These are phyloP conservation scores for Drosophila kurseongensis DNA, from an alignment of 1,140 invertebrate species.

Conservation along the genomic window DNA sequence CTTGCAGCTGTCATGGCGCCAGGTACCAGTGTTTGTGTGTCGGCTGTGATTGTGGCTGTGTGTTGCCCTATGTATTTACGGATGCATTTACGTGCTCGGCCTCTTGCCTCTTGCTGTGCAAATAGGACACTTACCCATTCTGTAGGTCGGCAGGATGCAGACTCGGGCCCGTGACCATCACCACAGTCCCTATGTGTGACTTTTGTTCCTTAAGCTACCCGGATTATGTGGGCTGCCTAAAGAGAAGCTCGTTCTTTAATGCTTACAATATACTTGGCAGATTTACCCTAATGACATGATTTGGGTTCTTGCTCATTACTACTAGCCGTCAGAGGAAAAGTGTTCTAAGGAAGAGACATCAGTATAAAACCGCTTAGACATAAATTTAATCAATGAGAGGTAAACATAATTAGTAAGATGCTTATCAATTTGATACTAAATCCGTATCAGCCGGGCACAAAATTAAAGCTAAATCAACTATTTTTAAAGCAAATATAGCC, in stretches of 20 bases:
- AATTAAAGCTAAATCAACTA: too few species aligned
- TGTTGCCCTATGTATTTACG: slow-evolving; percentile 63
- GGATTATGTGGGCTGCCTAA: slow-evolving; percentile 39
- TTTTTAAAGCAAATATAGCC: too few species aligned
- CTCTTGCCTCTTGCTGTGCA: slow-evolving; percentile 41
- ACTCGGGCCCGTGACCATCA: slow-evolving; percentile 29
- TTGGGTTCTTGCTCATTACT: slow-evolving; percentile 6
- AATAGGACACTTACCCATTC: slow-evolving; percentile 46
- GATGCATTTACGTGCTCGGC: slow-evolving; percentile 72
- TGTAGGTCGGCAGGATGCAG: slow-evolving; percentile 40
- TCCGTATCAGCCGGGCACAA: too few species aligned
- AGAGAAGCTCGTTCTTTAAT: slow-evolving; percentile 27
- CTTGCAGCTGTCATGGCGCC: slow-evolving; percentile 59
- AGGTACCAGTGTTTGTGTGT: slow-evolving; percentile 41
- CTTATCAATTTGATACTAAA: too few species aligned
- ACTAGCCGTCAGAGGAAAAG: not conserved
- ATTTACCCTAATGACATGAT: slow-evolving; percentile 28
- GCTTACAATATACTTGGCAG: slow-evolving; percentile 1
- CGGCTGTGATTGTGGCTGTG: slow-evolving; percentile 13
- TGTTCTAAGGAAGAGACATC: too few species aligned
- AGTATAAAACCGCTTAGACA: too few species aligned
- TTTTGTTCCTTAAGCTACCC: slow-evolving; percentile 50
- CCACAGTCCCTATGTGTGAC: slow-evolving; percentile 41
- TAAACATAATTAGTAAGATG: too few species aligned
- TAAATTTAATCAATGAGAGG: too few species aligned